phyloP scores from a whole-genome alignment of 1,140 invertebrate genomes.

The Armadillidium nasatum region DNA sequence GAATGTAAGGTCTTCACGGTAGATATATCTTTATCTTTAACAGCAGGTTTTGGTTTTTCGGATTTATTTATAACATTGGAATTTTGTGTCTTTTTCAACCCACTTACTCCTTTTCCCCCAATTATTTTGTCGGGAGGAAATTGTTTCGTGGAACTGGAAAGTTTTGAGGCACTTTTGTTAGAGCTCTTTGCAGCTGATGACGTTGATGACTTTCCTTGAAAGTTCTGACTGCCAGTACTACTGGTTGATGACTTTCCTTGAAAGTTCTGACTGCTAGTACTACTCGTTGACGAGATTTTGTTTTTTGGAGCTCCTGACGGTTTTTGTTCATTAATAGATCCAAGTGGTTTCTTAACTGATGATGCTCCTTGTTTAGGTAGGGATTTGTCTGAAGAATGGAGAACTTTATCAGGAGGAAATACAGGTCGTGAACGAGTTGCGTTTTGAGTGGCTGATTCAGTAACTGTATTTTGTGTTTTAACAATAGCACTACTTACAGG shows the following conservation, averaged over 20 bases:
- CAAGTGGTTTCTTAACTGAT: conserved; percentile 16
- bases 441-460: conserved; percentile 18
- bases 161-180: conserved; percentile 9
- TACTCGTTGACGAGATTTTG: conserved; percentile 12
- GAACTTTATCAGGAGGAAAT: conserved; percentile 42
- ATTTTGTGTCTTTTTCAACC: not conserved
- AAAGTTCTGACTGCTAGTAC: conserved; percentile 19
- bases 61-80: not conserved
- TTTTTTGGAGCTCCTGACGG: not conserved
- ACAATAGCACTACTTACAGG: conserved; percentile 8
- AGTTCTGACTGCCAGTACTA: conserved; percentile 17
- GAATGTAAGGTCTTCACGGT: conserved; percentile 17
- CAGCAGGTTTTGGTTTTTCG: not conserved
- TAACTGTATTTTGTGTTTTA: conserved; percentile 14
- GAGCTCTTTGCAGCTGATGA: conserved; percentile 25
- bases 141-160: conserved; percentile 12
- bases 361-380: not conserved
- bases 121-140: not conserved
- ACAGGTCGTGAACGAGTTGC: conserved; percentile 30
- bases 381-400: conserved; percentile 35
- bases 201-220: conserved; percentile 25
- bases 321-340: not conserved
- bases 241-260: conserved; percentile 26
- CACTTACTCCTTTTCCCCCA: not conserved
- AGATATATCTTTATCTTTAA: not conserved